phyloP scores from a whole-genome alignment of 2,113 vertebrate species.

The Ageneiosus marmoratus region DNA sequence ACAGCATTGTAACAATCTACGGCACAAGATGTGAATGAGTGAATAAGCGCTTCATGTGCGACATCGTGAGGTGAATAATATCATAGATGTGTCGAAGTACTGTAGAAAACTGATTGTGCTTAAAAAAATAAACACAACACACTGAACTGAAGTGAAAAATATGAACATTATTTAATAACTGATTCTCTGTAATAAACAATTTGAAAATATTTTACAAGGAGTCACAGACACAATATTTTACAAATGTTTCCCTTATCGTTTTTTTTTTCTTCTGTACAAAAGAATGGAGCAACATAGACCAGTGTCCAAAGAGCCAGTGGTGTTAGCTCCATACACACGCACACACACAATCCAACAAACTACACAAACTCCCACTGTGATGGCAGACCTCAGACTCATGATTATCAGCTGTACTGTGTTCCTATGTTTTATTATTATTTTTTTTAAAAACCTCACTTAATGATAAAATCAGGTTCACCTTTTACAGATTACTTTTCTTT shows the following conservation, averaged over 20 bases:
- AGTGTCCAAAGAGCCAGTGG: constrained; percentile 72
- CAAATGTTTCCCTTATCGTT: constrained; percentile 86
- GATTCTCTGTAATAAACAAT: constrained; percentile 99
- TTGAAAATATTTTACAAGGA: constrained; percentile 99
- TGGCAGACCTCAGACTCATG: constrained; percentile 73
- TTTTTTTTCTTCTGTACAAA: constrained; percentile 90
- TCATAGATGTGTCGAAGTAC: background rate
- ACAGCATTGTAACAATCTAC: background rate
- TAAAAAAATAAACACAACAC: constrained; percentile 56
- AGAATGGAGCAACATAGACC: constrained; percentile 81
- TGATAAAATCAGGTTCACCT: constrained; percentile 68
- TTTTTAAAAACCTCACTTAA: constrained; percentile 70
- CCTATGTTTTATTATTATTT: constrained; percentile 55
- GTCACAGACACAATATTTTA: constrained; percentile 99
- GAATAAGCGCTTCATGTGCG: too few species aligned
- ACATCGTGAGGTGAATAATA: background rate
- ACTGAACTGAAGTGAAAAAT: constrained; percentile 96
- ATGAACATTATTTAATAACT: constrained; percentile 99
- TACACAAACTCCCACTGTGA: constrained; percentile 64
- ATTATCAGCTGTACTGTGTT: constrained; percentile 74
- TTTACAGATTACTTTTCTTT: constrained; percentile 54
- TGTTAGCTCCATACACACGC: constrained; percentile 65
- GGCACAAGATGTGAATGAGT: background rate
- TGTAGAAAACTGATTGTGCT: background rate
- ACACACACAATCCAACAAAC: constrained; percentile 57